A percentile compares a stretch with the other conserved stretches of the same genome.
Evolutionary conservation across 2,797 vertebrate genomes (phyloP).

Genomic region (Acridotheres tristis): DNA sequence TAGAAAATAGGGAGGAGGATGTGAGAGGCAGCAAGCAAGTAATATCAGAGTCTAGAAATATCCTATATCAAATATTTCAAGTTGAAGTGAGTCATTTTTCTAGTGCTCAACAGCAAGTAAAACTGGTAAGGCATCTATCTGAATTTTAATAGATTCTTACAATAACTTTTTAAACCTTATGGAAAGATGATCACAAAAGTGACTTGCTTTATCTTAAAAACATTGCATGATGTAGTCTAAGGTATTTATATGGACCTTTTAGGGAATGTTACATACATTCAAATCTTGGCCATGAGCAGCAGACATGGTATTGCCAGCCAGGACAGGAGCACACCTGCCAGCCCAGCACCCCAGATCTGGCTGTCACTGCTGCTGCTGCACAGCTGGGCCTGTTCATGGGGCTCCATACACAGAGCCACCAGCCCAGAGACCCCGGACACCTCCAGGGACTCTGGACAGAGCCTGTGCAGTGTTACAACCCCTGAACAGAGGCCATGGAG

Average conservation of each 20-base stretch:
- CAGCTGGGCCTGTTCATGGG: background rate
- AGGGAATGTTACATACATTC: accelerated
- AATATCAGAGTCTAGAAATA: background rate
- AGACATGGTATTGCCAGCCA: accelerated
- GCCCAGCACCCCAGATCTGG: background rate
- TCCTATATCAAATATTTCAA: background rate
- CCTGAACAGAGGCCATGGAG: accelerated
- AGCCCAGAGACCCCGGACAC: accelerated
- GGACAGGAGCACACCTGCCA: background rate
- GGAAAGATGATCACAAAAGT: background rate
- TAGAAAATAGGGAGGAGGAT: background rate
- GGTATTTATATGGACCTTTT: background rate
- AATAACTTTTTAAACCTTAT: background rate
- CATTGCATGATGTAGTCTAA: accelerated
- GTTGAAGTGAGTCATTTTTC: background rate
- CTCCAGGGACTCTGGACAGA: background rate
- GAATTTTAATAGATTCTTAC: background rate
- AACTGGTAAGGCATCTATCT: background rate
- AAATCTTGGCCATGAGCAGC: background rate
- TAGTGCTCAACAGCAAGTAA: background rate
- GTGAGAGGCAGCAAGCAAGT: background rate
- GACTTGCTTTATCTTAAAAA: background rate
- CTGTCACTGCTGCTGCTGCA: background rate
- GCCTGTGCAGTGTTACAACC: background rate
- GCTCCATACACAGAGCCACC: background rate